Conservation (phyloP, 2,797 vertebrate genomes). For the Dermochelys coriacea region DNA sequence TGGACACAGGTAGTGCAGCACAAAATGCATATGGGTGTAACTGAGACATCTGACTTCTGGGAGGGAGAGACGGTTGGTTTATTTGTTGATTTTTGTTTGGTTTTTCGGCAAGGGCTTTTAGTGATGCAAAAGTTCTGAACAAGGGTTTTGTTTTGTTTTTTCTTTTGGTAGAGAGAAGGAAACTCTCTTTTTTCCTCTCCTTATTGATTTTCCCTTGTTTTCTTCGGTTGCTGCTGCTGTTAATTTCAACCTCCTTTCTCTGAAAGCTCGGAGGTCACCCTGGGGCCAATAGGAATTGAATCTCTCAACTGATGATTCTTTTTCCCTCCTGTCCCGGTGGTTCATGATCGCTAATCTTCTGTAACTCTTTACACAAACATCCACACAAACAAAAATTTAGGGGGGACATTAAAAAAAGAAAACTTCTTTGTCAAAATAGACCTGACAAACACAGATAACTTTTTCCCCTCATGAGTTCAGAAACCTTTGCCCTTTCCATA, state of each 20-base stretch:
- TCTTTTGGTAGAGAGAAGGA: background rate
- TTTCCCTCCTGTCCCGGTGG: background rate
- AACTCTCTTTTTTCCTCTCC: background rate
- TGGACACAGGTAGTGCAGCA: background rate
- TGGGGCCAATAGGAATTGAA: background rate
- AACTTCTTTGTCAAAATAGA: background rate
- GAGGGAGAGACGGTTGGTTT: background rate
- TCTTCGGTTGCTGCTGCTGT: accelerated
- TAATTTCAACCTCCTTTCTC: background rate
- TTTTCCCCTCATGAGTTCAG: background rate
- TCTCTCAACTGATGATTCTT: background rate
- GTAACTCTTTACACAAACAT: background rate
- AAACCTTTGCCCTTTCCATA: conserved; percentile 51
- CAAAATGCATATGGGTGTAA: background rate
- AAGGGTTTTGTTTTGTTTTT: background rate
- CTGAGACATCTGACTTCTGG: background rate
- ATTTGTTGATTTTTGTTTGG: background rate
- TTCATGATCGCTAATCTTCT: background rate
- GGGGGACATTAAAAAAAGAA: background rate
- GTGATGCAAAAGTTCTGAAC: background rate
- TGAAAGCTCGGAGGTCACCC: background rate
- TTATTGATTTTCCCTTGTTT: background rate
- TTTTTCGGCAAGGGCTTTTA: background rate
- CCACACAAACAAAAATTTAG: background rate
- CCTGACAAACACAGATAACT: background rate